Evolutionary conservation across 2,888 invertebrate species (phyloP).

Genomic region (Priocnemis perturbator): DNA sequence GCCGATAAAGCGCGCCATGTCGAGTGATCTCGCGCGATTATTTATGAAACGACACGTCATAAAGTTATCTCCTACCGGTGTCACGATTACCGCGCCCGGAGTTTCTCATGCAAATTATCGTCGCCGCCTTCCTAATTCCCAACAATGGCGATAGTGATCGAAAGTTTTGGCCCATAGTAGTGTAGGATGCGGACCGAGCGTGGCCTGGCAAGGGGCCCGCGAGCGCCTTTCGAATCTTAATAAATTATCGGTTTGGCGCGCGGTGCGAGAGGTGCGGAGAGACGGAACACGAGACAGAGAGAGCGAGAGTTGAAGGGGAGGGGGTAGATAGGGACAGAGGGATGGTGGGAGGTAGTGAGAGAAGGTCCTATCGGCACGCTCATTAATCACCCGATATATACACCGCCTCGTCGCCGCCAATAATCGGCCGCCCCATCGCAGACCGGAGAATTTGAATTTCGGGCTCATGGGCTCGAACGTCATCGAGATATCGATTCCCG

Average conservation of each 20-base stretch:
- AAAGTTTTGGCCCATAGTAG: too few species aligned
- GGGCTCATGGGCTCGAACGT: slow-evolving; percentile 49
- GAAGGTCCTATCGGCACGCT: slow-evolving; percentile 59
- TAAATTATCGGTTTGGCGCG: slow-evolving; percentile 60
- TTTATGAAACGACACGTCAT: too few species aligned
- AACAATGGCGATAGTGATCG: too few species aligned
- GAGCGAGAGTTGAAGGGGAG: too few species aligned
- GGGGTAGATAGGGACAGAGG: neutral
- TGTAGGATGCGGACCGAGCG: neutral
- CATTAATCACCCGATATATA: slow-evolving; percentile 66
- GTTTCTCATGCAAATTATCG: too few species aligned
- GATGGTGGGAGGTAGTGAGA: slow-evolving; percentile 10
- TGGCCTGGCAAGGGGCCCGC: slow-evolving; percentile 43
- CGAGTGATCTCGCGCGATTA: too few species aligned
- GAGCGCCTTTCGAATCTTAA: slow-evolving; percentile 63
- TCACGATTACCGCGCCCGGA: too few species aligned
- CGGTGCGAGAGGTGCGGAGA: slow-evolving; percentile 28
- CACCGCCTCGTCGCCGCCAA: slow-evolving; percentile 52
- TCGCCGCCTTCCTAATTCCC: too few species aligned
- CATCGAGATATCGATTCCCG: slow-evolving; percentile 48
- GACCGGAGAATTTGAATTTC: slow-evolving; percentile 58
- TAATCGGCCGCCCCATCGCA: slow-evolving; percentile 56
- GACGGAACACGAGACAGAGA: slow-evolving; percentile 15
- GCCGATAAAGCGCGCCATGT: too few species aligned
- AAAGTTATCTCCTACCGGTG: too few species aligned